These are phyloP conservation scores for Xiphophorus couchianus DNA, from an alignment of 2,113 vertebrate species.

Conservation along the genomic window DNA sequence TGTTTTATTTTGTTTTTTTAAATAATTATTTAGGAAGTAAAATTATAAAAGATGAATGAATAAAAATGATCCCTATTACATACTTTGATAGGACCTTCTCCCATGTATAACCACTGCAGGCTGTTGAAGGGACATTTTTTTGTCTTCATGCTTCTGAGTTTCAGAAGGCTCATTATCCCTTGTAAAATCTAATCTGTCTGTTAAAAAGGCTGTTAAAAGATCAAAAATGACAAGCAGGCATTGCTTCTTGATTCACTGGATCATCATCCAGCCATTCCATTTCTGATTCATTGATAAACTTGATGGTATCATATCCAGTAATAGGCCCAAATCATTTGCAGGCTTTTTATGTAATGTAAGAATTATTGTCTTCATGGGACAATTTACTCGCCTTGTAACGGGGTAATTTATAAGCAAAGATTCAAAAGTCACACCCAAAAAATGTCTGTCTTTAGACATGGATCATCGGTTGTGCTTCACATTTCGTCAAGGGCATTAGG, in stretches of 20 bases:
- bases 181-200: background rate
- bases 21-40: no score
- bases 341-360: conserved; percentile 37
- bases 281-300: conserved; percentile 60
- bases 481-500: conserved; percentile 76
- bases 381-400: conserved; percentile 47
- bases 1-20: no score
- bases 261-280: conserved; percentile 10
- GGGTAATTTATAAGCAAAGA: conserved; percentile 69
- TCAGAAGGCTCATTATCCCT: no score
- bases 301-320: conserved; percentile 27
- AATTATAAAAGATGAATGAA: no score
- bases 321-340: conserved; percentile 43
- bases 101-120: no score
- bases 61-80: no score
- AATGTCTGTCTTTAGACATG: conserved; percentile 72
- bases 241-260: conserved; percentile 25
- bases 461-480: conserved; percentile 71
- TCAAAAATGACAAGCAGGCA: conserved; percentile 30
- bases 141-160: no score
- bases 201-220: conserved; percentile 26
- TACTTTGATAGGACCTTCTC: no score
- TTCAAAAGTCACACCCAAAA: conserved; percentile 58
- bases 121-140: no score
- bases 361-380: conserved; percentile 54